These are phyloP conservation scores for Apamea monoglypha DNA, from an alignment of 2,888 invertebrate species.

Conservation along the genomic window DNA sequence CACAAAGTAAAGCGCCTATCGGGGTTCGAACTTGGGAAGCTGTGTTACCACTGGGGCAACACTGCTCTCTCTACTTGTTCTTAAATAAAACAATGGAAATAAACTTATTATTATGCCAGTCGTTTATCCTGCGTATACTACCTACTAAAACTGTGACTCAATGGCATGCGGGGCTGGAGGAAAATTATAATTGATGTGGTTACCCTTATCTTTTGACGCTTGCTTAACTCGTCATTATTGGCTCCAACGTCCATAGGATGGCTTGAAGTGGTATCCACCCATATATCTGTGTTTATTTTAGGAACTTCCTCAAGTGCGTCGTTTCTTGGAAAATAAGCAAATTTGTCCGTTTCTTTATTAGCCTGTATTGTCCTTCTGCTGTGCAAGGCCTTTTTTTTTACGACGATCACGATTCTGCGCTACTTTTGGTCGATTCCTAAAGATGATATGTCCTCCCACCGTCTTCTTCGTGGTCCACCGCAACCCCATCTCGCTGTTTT, in stretches of 20 bases:
- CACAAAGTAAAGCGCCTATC: too few species aligned
- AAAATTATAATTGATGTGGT: conserved; percentile 38
- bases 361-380: neutral
- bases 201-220: neutral
- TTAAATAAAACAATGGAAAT: conserved; percentile 10
- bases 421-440: neutral
- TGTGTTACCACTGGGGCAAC: too few species aligned
- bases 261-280: neutral
- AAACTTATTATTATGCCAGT: neutral
- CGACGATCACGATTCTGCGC: neutral
- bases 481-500: neutral
- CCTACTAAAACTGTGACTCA: conserved; percentile 23
- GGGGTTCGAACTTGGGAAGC: too few species aligned
- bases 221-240: conserved; percentile 13
- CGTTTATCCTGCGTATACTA: neutral
- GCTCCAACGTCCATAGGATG: conserved; percentile 1
- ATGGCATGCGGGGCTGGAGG: neutral
- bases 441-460: neutral
- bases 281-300: neutral
- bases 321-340: neutral
- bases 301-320: neutral
- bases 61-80: too few species aligned
- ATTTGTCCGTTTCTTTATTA: neutral
- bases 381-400: neutral
- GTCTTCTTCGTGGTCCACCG: neutral